Conservation (phyloP, 2,797 vertebrate species). For the Molossus alvarezi region DNA sequence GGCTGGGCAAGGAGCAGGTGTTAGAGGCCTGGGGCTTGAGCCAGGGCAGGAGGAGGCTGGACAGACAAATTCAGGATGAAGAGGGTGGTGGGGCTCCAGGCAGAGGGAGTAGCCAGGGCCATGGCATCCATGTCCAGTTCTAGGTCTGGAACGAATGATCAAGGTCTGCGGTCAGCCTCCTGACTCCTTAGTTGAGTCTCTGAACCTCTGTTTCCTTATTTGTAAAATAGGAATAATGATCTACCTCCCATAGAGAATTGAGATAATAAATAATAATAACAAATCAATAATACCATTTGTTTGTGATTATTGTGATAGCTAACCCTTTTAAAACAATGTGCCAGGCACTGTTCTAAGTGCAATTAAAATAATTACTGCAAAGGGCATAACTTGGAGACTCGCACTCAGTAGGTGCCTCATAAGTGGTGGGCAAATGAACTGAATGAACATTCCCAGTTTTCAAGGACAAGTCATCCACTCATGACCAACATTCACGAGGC, state of each 20-base stretch:
- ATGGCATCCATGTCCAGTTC: background rate
- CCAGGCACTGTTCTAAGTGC: background rate
- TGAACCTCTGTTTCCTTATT: conserved; percentile 27
- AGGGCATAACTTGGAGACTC: background rate
- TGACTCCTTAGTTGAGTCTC: background rate
- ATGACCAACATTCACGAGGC: accelerated
- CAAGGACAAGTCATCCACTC: background rate
- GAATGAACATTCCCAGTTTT: background rate
- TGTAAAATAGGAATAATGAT: conserved; percentile 16
- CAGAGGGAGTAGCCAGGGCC: background rate
- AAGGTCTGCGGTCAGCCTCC: background rate
- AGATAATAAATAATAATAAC: background rate
- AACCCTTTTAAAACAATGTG: background rate
- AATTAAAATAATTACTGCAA: background rate
- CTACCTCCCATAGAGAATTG: background rate
- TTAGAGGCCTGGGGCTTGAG: background rate
- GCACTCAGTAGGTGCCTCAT: background rate
- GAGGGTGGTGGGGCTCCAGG: background rate
- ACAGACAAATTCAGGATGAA: too few relatives aligned
- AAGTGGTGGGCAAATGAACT: background rate
- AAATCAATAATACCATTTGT: background rate
- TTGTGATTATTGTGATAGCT: background rate
- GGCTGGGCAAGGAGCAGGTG: background rate
- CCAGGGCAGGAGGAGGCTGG: background rate
- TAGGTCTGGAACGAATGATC: background rate